Conservation (phyloP, 1,140 invertebrate genomes). For the Watersipora subatra region DNA sequence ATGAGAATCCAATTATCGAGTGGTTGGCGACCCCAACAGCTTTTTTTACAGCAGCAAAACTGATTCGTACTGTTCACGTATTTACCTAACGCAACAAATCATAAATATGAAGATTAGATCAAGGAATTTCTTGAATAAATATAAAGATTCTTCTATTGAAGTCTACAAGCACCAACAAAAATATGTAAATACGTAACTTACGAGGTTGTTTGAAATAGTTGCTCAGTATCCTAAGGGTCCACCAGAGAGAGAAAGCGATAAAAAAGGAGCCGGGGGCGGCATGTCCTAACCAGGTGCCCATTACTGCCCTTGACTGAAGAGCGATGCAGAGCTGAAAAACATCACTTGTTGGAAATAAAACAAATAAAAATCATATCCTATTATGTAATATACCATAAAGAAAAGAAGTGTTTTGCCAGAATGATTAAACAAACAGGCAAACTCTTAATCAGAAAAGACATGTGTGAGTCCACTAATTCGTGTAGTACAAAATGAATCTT, state of each 20-base stretch:
- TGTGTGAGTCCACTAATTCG: too few species aligned
- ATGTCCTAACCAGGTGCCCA: conserved; percentile 43
- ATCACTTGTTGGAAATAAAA: too few species aligned
- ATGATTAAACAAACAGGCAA: too few species aligned
- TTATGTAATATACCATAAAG: too few species aligned
- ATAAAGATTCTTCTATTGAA: background rate
- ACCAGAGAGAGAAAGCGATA: conserved; percentile 42
- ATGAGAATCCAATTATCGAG: background rate
- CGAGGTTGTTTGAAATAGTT: background rate
- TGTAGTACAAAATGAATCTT: too few species aligned
- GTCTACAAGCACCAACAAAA: background rate
- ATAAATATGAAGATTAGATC: background rate
- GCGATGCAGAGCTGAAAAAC: too few species aligned
- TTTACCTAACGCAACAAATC: background rate
- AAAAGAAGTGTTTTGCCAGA: too few species aligned
- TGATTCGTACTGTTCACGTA: background rate
- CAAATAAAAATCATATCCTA: too few species aligned
- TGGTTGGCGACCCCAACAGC: background rate
- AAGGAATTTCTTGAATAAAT: background rate
- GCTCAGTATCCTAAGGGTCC: conserved; percentile 26
- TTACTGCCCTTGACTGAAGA: too few species aligned
- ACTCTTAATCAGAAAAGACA: too few species aligned
- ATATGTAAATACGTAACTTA: background rate
- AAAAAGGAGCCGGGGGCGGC: conserved; percentile 44
- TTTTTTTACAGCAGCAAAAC: background rate